Base-by-base conservation (phyloP, 2,888 invertebrate genomes). In the Lasioglossum figueresi region DNA sequence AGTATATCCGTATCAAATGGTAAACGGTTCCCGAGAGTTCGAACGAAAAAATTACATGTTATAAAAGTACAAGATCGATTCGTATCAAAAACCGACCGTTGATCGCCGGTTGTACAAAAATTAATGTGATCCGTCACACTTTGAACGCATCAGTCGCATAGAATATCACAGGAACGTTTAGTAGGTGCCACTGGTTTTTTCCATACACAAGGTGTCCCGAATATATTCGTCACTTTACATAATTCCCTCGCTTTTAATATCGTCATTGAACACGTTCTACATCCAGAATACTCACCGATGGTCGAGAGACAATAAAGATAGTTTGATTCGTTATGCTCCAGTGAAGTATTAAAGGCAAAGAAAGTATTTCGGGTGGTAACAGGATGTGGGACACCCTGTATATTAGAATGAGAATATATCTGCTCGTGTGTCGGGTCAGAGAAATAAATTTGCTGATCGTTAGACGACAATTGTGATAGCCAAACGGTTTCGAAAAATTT, bases 121-220 rank as follows among this genome's bases (percentile, higher is more conserved):
- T 73, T 59, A 80, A 84, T 52, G 78, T 74, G 72, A 84, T 84
- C 80, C 66, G 31, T 84, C 40, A 73, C 80, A 82, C 79, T 71
- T 85, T 87, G 81, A 84, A 89, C 89, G 71, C 77, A 85, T 83
- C 86, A 87, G 82, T 87, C 83, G 74, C 78, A 85, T 77, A 66
- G 82, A 87, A 87, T 88, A 89, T 88, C 88, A 88, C 85, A 89
- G 89, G 89, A 89, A 87, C 86, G 86, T 88, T 43, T 88, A 87
- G 83, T 80, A 83, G 76, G 80, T 87, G 87, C 76, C 76, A 76
- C 75, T 73, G 76, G 52, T 78, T 86, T 79, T 66, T 45, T 56
- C 56, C n/a, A 27, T 70, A 76, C 23, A 34, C 73, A 73, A 31
- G 40, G 70, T 70, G 70, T 40, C 70, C 70, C 37, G 23, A 14